A percentile compares a stretch with the other conserved stretches of the same genome.
Conservation (phyloP, 2,888 invertebrate genomes). For the Volucella inflata region DNA sequence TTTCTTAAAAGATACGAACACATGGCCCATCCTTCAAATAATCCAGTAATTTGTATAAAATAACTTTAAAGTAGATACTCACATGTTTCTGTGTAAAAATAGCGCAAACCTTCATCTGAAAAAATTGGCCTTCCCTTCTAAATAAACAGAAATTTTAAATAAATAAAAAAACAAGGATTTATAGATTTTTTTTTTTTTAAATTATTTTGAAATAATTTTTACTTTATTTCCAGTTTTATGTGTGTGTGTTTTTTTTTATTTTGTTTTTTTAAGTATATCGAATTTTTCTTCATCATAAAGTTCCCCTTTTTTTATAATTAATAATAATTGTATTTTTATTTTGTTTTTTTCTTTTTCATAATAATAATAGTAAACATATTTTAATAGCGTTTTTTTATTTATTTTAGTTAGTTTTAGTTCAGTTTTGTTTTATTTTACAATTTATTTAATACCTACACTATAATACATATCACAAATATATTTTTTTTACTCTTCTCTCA, state of each 20-base stretch:
- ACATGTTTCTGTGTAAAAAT: too few relatives aligned
- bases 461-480: slow-evolving; percentile 77
- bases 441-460: slow-evolving; percentile 76
- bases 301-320: slow-evolving; percentile 62
- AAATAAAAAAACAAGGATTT: slow-evolving; percentile 9
- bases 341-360: slow-evolving; percentile 40
- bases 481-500: slow-evolving; percentile 67
- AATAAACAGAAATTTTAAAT: not conserved
- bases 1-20: too few relatives aligned
- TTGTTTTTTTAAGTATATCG: slow-evolving; percentile 64
- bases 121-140: slow-evolving; percentile 29
- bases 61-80: too few relatives aligned
- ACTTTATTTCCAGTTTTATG: slow-evolving; percentile 69
- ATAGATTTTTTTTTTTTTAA: slow-evolving; percentile 39
- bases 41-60: too few relatives aligned
- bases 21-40: too few relatives aligned
- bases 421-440: slow-evolving; percentile 68
- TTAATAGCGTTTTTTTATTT: slow-evolving; percentile 67
- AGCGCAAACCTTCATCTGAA: not conserved
- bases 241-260: slow-evolving; percentile 10
- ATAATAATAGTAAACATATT: slow-evolving; percentile 75
- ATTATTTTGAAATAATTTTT: slow-evolving; percentile 73
- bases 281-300: slow-evolving; percentile 59
- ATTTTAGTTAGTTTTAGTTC: slow-evolving; percentile 70
- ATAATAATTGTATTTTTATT: slow-evolving; percentile 63